Evolutionary conservation across 2,888 invertebrate species (phyloP), one percentile per base, ranked within the genome.

Genomic region (Drosophila subquinaria): DNA sequence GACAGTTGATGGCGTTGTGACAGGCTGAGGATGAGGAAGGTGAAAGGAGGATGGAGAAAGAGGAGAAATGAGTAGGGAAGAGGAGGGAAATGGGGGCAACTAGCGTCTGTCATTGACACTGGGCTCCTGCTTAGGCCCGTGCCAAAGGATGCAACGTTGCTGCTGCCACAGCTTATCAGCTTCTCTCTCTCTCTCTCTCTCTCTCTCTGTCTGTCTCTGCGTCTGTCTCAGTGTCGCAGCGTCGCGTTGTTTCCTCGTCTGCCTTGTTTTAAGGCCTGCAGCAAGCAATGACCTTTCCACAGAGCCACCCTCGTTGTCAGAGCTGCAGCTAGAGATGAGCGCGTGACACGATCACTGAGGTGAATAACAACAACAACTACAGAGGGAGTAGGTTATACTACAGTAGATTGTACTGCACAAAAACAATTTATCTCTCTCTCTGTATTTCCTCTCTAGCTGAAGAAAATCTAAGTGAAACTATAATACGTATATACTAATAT

Each of bases 81-180:
- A 36, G 2, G 1, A 51, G 50, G 23, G 3, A 9, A 27, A 13
- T 11, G 10, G 33, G 9, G 33, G 15, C 27, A 20, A 17, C 42
- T 62, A 27, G 52, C 63, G 56, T 45, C 63, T 82, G 82, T 82
- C 80, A 85, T 79, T 85, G 86, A 85, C 81, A 81, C 82, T 63
- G 52, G 20, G 11, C 35, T 55, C n/a, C 13, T 40, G 51, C 33
- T 42, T 17, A 27, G n/a, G 66, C 64, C 47, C 79, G 79, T 80
- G 82, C 68, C 68, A 70, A 79, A 82, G 80, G 80, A 82, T 79
- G 76, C 80, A 65, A 61, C 50, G 45, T 5, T 10, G 17, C 11
- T 10, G 17, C 42, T 61, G 40, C n/a, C 40, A n/a, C 33, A 50
- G 42, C 60, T 76, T 75, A 71, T 80, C 80, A 71, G 56, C 15